phyloP scores from a whole-genome alignment of 2,113 vertebrate genomes.

The Trogon melanurus region DNA sequence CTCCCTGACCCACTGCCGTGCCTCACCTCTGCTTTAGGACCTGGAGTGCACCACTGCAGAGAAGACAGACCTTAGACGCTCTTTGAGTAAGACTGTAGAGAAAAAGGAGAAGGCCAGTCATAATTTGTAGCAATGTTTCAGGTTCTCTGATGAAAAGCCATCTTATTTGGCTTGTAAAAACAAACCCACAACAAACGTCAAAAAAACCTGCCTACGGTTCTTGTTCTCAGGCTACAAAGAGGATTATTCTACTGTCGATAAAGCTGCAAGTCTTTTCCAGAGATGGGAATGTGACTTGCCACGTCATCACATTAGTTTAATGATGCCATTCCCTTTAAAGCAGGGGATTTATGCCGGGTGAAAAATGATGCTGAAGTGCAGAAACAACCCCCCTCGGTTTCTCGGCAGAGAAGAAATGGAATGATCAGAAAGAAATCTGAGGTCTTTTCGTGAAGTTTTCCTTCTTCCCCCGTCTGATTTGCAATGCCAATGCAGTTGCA shows the following conservation, averaged over 20 bases:
- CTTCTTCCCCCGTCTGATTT: constrained; percentile 45
- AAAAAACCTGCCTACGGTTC: background rate
- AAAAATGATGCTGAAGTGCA: background rate
- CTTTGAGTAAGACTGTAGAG: background rate
- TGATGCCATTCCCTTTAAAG: background rate
- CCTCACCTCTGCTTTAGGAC: background rate
- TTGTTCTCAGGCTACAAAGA: background rate
- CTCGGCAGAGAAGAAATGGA: background rate
- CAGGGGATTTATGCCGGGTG: background rate
- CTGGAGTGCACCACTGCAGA: background rate
- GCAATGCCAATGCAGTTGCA: constrained; percentile 59
- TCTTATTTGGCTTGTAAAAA: background rate
- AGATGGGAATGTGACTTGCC: background rate
- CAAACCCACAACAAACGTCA: background rate
- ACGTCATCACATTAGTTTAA: background rate
- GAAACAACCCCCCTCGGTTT: background rate
- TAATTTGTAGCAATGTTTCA: background rate
- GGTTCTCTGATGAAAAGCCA: background rate
- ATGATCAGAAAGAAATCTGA: background rate
- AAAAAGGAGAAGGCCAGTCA: background rate
- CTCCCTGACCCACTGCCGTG: background rate
- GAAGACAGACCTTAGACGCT: background rate
- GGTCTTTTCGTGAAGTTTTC: constrained; percentile 16
- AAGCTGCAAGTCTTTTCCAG: background rate
- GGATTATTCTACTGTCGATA: background rate